phyloP scores from a whole-genome alignment of 1,140 invertebrate genomes.

The Branchinecta lynchi region DNA sequence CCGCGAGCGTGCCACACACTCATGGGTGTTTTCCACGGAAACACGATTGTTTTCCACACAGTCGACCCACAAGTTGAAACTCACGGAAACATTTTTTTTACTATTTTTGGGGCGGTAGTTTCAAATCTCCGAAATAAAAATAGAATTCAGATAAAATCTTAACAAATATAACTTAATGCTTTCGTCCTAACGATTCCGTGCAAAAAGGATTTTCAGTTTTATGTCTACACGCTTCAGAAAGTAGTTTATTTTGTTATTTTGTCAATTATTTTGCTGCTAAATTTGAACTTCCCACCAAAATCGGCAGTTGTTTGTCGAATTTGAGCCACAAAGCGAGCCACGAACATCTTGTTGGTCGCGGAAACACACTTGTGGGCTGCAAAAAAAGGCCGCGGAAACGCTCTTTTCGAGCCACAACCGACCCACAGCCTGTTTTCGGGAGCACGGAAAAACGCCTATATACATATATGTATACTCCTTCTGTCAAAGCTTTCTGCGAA shows the following conservation, averaged over 20 bases:
- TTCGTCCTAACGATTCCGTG: conserved; percentile 1
- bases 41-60: too few species aligned
- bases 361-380: too few species aligned
- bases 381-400: too few species aligned
- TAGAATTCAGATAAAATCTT: background rate
- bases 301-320: conserved; percentile 6
- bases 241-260: conserved; percentile 7
- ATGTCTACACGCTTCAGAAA: conserved; percentile 1
- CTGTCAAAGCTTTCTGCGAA: too few species aligned
- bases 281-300: conserved; percentile 9
- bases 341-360: too few species aligned
- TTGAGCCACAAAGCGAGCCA: conserved; percentile 8
- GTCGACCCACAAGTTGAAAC: background rate
- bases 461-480: too few species aligned
- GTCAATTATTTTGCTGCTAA: conserved; percentile 1
- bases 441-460: too few species aligned
- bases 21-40: too few species aligned
- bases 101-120: conserved; percentile 4
- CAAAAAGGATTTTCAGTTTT: conserved; percentile 7
- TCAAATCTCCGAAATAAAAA: conserved; percentile 2
- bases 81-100: background rate
- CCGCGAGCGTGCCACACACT: too few species aligned
- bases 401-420: too few species aligned
- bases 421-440: too few species aligned
- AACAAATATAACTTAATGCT: background rate